phyloP scores from a whole-genome alignment of 30 jellyfish, hydroid and myxozoan genomes.

The Aurelia aurita complex sp. Pacific region DNA sequence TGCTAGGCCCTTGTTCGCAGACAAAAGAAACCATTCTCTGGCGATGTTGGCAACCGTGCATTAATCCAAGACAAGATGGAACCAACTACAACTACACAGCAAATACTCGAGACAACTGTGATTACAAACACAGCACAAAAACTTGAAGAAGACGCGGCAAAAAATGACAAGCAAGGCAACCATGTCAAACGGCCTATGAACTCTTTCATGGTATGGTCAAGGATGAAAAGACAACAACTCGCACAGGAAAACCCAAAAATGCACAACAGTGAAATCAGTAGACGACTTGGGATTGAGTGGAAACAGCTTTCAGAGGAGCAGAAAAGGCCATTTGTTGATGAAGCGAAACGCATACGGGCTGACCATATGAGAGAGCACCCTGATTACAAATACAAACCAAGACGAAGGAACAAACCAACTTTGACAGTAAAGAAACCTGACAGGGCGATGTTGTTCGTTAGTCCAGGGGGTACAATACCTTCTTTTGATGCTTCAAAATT shows the following conservation, averaged over 20 bases:
- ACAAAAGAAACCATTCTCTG: constrained; percentile 53
- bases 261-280: constrained; percentile 97
- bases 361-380: constrained; percentile 96
- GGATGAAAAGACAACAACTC: constrained; percentile 79
- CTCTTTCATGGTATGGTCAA: constrained; percentile 99
- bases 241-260: constrained; percentile 94
- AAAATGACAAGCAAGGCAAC: constrained; percentile 19
- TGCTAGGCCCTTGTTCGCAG: constrained; percentile 76
- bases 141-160: constrained; percentile 41
- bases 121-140: constrained; percentile 11
- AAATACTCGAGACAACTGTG: constrained; percentile 29
- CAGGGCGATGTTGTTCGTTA: constrained; percentile 68
- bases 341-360: constrained; percentile 96
- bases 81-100: constrained; percentile 36
- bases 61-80: constrained; percentile 61
- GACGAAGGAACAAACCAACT: constrained; percentile 72
- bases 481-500: constrained; percentile 76
- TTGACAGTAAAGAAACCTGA: constrained; percentile 65
- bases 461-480: constrained; percentile 86
- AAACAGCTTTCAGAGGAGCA: constrained; percentile 85
- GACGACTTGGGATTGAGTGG: constrained; percentile 96
- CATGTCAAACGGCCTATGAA: constrained; percentile 98
- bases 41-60: constrained; percentile 62
- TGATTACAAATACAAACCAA: constrained; percentile 93
- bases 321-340: constrained; percentile 86